phyloP scores from a whole-genome alignment of 2,113 vertebrate genomes.

The Eubucco bourcierii region DNA sequence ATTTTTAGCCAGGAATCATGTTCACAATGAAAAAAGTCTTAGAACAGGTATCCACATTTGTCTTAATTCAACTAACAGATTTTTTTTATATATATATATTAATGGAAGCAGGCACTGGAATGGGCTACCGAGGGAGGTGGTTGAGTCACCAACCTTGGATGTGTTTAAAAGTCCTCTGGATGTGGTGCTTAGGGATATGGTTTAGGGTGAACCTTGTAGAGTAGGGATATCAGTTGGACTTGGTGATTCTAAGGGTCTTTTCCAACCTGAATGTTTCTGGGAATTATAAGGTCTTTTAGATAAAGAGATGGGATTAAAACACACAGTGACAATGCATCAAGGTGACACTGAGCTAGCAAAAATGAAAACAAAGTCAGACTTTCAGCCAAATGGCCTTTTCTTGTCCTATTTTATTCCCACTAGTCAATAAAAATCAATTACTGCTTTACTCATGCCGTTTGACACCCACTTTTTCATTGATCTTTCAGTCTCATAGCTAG shows the following conservation, averaged over 20 bases:
- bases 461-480: neutral
- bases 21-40: neutral
- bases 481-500: neutral
- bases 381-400: neutral
- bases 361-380: neutral
- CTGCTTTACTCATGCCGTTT: neutral
- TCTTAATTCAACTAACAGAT: neutral
- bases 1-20: neutral
- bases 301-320: neutral
- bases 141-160: too few species aligned
- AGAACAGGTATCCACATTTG: neutral
- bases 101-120: neutral
- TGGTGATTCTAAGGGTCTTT: too few species aligned
- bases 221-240: too few species aligned
- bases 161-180: too few species aligned
- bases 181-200: too few species aligned
- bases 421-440: constrained; percentile 5
- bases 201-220: too few species aligned
- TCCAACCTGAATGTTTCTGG: too few species aligned
- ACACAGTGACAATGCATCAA: neutral
- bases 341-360: neutral
- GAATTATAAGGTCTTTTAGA: neutral
- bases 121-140: too few species aligned
- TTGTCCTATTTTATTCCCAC: neutral
- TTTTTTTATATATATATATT: too few species aligned